Percentiles rank a stretch among this genome's conserved stretches.
Evolutionary conservation across 2,797 vertebrate genomes (phyloP).

Genomic region (Galagoides demidoff): DNA sequence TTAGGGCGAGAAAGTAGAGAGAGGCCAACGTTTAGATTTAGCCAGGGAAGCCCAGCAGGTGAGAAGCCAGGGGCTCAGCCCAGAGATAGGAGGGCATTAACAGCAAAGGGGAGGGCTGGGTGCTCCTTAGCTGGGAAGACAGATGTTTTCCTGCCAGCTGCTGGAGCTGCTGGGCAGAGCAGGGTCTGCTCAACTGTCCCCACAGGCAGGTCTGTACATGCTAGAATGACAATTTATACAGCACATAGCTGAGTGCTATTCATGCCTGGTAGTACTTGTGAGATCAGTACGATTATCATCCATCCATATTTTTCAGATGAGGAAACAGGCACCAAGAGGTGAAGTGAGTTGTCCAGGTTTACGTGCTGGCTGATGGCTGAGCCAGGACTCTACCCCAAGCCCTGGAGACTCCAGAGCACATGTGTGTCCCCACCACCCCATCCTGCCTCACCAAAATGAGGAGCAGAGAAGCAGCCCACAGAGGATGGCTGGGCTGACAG

Average conservation of each 20-base stretch:
- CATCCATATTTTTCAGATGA: not conserved
- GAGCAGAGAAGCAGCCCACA: not conserved
- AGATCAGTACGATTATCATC: too few species aligned
- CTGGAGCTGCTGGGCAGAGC: not conserved
- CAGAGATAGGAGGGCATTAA: rapidly evolving
- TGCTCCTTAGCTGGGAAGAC: not conserved
- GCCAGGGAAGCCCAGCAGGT: not conserved
- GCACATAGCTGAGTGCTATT: not conserved
- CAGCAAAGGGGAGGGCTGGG: too few species aligned
- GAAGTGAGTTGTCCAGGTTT: not conserved
- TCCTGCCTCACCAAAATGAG: not conserved
- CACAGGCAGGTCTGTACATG: not conserved
- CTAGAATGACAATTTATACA: not conserved
- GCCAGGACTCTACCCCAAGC: not conserved
- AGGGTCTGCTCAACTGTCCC: not conserved
- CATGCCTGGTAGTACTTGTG: rapidly evolving
- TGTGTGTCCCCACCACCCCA: not conserved
- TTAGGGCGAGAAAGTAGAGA: not conserved
- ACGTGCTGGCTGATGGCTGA: not conserved
- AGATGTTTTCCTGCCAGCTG: not conserved
- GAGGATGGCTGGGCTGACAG: not conserved
- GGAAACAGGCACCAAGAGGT: not conserved
- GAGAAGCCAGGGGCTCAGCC: not conserved
- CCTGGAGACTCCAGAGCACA: not conserved
- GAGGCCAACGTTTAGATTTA: not conserved